These are phyloP conservation scores for Hypsopygia costalis DNA, from an alignment of 2,888 invertebrate genomes.

Conservation along the genomic window DNA sequence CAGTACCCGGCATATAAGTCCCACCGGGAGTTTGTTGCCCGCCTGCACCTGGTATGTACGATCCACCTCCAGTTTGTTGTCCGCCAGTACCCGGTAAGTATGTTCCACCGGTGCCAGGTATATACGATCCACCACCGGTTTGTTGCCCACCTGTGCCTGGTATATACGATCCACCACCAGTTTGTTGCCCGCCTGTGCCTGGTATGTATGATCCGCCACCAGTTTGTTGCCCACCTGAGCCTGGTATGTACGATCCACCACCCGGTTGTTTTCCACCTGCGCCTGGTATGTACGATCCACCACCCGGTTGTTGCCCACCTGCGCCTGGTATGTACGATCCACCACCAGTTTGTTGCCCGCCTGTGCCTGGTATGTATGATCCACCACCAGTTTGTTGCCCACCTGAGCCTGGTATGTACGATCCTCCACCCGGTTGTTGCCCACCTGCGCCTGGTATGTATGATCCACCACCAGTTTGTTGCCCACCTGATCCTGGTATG, in stretches of 20 bases:
- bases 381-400: conserved; percentile 1
- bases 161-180: conserved; percentile 10
- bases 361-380: background rate
- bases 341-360: background rate
- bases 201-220: background rate
- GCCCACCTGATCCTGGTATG: background rate
- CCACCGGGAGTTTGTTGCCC: conserved; percentile 5
- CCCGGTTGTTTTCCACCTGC: background rate
- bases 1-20: background rate
- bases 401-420: conserved; percentile 4
- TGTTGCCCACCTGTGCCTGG: conserved; percentile 7
- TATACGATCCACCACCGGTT: conserved; percentile 7
- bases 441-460: conserved; percentile 3
- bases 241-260: conserved; percentile 3
- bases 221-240: conserved; percentile 2
- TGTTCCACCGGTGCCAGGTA: conserved; percentile 10
- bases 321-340: conserved; percentile 2
- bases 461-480: background rate
- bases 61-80: conserved; percentile 11
- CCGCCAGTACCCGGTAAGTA: conserved; percentile 11
- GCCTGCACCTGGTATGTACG: conserved; percentile 11
- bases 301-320: background rate
- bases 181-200: background rate
- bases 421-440: background rate
- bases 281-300: conserved; percentile 4